Evolutionary conservation across 1,140 invertebrate species (phyloP).

Genomic region (Diachasmimorpha longicaudata): DNA sequence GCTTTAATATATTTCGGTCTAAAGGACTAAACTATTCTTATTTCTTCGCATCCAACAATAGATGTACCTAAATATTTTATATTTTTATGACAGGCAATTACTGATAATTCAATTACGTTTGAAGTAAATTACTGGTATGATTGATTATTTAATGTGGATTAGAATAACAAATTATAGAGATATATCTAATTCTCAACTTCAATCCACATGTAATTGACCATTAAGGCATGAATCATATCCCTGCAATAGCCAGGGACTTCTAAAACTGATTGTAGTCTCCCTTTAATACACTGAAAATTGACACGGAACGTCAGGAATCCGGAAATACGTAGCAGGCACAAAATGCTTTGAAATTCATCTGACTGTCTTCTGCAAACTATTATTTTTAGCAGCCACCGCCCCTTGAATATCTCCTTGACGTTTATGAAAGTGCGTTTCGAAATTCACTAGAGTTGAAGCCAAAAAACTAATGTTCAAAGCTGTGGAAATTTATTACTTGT

Average conservation of each 20-base stretch:
- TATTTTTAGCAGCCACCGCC: conserved; percentile 17
- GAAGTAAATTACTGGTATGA: too few species aligned
- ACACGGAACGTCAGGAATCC: neutral
- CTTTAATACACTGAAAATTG: neutral
- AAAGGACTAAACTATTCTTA: too few species aligned
- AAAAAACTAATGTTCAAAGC: neutral
- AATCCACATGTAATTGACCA: too few species aligned
- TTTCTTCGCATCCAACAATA: too few species aligned
- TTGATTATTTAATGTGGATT: too few species aligned
- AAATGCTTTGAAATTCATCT: conserved; percentile 1
- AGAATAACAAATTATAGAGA: too few species aligned
- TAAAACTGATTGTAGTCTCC: neutral
- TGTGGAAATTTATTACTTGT: neutral
- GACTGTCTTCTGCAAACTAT: conserved; percentile 15
- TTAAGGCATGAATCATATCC: too few species aligned
- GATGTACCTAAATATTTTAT: too few species aligned
- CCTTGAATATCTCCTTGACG: conserved; percentile 6
- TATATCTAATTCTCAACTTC: too few species aligned
- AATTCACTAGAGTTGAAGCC: neutral
- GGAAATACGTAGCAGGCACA: conserved; percentile 3
- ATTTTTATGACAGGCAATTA: neutral
- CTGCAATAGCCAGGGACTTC: too few species aligned
- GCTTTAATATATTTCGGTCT: too few species aligned
- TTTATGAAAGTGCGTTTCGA: conserved; percentile 17
- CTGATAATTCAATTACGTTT: neutral